phyloP scores from a whole-genome alignment of 2,888 invertebrate species.

The Eupithecia pulchellata region DNA sequence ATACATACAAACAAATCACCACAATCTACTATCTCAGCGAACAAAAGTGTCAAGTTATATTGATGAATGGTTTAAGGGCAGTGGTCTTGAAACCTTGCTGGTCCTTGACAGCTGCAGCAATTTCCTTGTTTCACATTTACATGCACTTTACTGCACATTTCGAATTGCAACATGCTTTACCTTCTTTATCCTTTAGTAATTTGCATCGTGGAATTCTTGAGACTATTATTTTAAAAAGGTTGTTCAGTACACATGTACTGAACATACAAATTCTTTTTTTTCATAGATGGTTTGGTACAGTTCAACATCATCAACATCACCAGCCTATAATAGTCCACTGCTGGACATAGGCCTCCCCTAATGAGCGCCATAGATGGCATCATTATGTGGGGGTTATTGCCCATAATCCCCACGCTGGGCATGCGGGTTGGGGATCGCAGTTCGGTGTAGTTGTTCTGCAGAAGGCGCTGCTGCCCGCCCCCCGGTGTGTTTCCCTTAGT shows the following conservation, averaged over 20 bases:
- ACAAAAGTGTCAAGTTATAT: conserved; percentile 21
- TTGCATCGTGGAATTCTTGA: background rate
- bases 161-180: background rate
- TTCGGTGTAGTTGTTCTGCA: no score
- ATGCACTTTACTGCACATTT: conserved; percentile 5
- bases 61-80: conserved; percentile 20
- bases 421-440: no score
- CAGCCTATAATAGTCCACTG: no score
- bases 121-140: conserved; percentile 28
- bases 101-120: background rate
- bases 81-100: conserved; percentile 20
- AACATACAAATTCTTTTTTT: background rate
- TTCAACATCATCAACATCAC: no score
- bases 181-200: background rate
- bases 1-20: conserved; percentile 5
- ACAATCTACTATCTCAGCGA: conserved; percentile 11
- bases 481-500: no score
- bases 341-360: no score
- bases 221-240: background rate
- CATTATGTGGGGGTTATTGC: no score
- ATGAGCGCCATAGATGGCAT: no score
- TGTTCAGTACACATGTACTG: background rate
- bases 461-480: no score
- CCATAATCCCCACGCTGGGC: no score
- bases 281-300: background rate